Conservation (phyloP, 2,797 vertebrate species). For the Cirrhinus mrigala region DNA sequence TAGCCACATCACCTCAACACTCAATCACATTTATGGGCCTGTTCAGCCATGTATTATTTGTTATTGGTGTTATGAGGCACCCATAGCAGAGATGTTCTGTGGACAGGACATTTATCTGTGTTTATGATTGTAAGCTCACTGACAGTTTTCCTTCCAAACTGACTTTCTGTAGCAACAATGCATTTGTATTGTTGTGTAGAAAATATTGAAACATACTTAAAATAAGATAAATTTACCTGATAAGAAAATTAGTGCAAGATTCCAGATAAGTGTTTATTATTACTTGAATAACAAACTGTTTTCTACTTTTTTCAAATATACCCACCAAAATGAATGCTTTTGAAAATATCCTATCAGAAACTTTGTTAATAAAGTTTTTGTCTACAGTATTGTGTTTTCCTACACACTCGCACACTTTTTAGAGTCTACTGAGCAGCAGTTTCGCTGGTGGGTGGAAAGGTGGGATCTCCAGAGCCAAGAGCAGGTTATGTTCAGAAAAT, state of each 20-base stretch:
- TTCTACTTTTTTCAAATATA: too few relatives aligned
- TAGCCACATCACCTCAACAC: slow-evolving; percentile 43
- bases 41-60: slow-evolving; percentile 18
- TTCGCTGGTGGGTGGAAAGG: too few relatives aligned
- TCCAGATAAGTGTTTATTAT: too few relatives aligned
- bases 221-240: too few relatives aligned
- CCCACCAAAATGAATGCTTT: too few relatives aligned
- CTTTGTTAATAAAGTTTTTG: too few relatives aligned
- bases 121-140: not conserved
- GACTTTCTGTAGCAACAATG: not conserved
- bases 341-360: too few relatives aligned
- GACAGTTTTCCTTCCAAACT: not conserved
- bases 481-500: too few relatives aligned
- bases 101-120: slow-evolving; percentile 11
- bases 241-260: too few relatives aligned
- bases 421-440: not conserved
- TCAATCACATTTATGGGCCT: slow-evolving; percentile 55
- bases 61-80: slow-evolving; percentile 40
- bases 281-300: too few relatives aligned
- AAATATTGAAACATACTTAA: not conserved
- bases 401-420: not conserved
- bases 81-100: not conserved
- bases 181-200: not conserved
- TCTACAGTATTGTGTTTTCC: too few relatives aligned
- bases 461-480: too few relatives aligned